Evolutionary conservation across 1,140 invertebrate species (phyloP), one percentile per base, ranked within the genome.

Genomic region (Camponotus vicinus): DNA sequence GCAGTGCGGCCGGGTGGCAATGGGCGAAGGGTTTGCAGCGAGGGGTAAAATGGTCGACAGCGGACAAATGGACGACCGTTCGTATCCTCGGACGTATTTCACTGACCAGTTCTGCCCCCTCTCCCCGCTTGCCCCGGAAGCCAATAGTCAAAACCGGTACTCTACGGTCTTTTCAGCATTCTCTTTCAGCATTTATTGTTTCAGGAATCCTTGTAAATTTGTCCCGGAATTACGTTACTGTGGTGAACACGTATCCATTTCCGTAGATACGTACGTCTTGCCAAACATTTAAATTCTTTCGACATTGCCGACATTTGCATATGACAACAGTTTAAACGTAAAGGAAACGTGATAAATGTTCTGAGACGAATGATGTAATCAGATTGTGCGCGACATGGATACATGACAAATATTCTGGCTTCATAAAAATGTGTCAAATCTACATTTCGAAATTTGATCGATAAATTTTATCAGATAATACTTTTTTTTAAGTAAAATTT

Each of bases 31-130:
- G 80, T 64, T 49, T 69, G 79, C 15, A 63, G 27, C 40, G 40
- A 45, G 18, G 32, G 63, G 67, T 73, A 57, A 57, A 61, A 78
- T 45, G 63, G 86, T 70, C 86, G 91, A 92, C 92, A 92, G 88
- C 76, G 88, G 86, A 93, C 92, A 93, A 93, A 93, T 93, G 92
- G 90, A 90, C 88, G 90, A 79, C 86, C 92, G 88, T 92, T 91
- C 92, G 92, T 92, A 92, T 92, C 91, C 91, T 84, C 86, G 71
- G 87, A 85, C 91, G 88, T 92, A 92, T 92, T 92, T 93, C 88
- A 92, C 85, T 92, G 91, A 89, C 92, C 92, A 87, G 85, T 75
- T 57, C 73, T 64, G 8, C 45, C 70, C 15, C 55, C 79, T 63
- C 77, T 66, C 70, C 15, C 55, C 79, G 70, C 77, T 66, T 63